These are phyloP conservation scores for Antheraea yamamai DNA, from an alignment of 2,888 invertebrate species.

Conservation along the genomic window DNA sequence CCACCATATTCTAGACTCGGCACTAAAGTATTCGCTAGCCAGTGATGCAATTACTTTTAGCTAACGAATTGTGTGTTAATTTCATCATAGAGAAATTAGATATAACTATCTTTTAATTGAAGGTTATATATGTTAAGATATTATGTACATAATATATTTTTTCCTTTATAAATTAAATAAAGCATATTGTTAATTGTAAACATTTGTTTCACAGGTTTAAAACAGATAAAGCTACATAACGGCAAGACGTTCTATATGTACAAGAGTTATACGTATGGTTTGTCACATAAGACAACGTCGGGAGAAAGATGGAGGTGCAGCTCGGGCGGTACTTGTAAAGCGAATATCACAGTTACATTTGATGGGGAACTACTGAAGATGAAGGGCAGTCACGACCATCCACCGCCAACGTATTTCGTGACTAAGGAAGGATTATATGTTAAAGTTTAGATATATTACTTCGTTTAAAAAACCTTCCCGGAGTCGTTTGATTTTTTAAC, in stretches of 20 bases:
- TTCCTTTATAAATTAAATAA: not conserved
- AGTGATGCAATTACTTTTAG: no score
- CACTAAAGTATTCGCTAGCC: no score
- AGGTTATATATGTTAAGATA: not conserved
- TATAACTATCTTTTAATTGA: not conserved
- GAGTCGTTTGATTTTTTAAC: not conserved
- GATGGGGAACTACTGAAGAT: slow-evolving; percentile 25
- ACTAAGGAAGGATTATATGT: slow-evolving; percentile 29
- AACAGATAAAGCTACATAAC: slow-evolving; percentile 28
- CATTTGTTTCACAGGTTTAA: slow-evolving; percentile 20
- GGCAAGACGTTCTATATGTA: slow-evolving; percentile 35
- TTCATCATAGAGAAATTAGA: no score
- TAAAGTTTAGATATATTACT: slow-evolving; percentile 23
- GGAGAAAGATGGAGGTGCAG: slow-evolving; percentile 34
- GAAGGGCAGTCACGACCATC: slow-evolving; percentile 32
- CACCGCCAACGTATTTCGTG: slow-evolving; percentile 28
- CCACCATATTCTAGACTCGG: not conserved
- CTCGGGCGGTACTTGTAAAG: slow-evolving; percentile 31
- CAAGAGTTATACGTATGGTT: slow-evolving; percentile 30
- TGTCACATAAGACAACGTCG: slow-evolving; percentile 21
- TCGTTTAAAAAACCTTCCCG: not conserved
- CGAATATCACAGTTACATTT: slow-evolving; percentile 31
- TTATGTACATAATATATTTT: slow-evolving; percentile 1
- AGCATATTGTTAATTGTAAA: not conserved
- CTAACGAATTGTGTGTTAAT: no score